These are phyloP conservation scores for Sacculina carcini DNA, from an alignment of 2,888 invertebrate genomes.

Conservation along the genomic window DNA sequence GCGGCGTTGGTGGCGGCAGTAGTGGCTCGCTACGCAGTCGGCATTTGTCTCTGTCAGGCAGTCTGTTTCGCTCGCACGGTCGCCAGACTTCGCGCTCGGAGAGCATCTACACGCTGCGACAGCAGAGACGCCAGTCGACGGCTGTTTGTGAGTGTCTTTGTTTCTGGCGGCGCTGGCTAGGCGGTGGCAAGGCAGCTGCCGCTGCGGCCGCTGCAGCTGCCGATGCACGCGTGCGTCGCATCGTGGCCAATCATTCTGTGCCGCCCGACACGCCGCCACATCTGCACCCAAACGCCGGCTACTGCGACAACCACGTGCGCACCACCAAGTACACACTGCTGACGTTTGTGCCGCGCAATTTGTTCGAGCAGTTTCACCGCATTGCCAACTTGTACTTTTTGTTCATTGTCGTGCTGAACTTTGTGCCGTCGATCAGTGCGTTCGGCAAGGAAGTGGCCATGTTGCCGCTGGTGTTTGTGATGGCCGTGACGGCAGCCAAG, in stretches of 20 bases:
- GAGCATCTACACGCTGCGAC: constrained; percentile 61
- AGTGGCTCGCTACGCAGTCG: neutral
- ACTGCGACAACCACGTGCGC: constrained; percentile 55
- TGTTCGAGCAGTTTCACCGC: constrained; percentile 89
- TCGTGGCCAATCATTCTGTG: constrained; percentile 62
- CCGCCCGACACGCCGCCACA: constrained; percentile 49
- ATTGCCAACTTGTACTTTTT: constrained; percentile 95
- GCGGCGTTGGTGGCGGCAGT: neutral
- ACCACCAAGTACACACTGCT: constrained; percentile 83
- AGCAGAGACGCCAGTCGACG: constrained; percentile 23
- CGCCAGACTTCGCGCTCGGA: constrained; percentile 70
- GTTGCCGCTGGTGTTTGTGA: constrained; percentile 78
- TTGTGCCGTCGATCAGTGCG: constrained; percentile 79
- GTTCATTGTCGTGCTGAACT: constrained; percentile 81
- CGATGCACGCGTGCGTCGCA: constrained; percentile 32
- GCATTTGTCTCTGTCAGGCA: neutral
- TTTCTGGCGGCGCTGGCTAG: constrained; percentile 19
- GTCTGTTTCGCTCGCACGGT: constrained; percentile 32
- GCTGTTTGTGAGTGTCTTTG: constrained; percentile 16
- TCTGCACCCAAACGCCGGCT: constrained; percentile 56
- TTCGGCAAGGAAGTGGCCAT: constrained; percentile 88
- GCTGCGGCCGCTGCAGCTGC: constrained; percentile 13
- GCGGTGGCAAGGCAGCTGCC: constrained; percentile 5
- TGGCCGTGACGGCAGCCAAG: constrained; percentile 77
- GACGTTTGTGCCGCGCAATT: constrained; percentile 81